Evolutionary conservation across 2,113 vertebrate genomes (phyloP), one percentile per base, ranked within the genome.

Genomic region (Myrmophylax atrothorax): DNA sequence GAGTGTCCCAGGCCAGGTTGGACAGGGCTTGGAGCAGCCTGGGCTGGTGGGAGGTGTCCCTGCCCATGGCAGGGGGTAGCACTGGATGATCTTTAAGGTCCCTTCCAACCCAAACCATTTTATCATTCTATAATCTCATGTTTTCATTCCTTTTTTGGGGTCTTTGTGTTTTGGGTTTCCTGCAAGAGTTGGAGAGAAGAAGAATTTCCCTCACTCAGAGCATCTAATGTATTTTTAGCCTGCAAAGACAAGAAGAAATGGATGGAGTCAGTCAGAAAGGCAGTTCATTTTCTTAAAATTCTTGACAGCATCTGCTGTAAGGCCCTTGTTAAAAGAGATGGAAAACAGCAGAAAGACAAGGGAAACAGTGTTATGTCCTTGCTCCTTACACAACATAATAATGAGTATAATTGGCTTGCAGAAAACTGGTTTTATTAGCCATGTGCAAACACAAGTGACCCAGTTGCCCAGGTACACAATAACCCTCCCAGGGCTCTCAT

Each of bases 251-350:
- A 79, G 64, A 55, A 89, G 72, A 93, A 87, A 86, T 37, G 35
- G 37, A 81, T 35, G 29, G 82, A 91, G 81, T 83, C 3, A 9
- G 67, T 84, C 84, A 94, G 84, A 86, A 68, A 89, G 56, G 78
- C 63, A 80, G 69, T 82, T 80, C 83, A 60, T 89, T 93, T 93
- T 90, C 90, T 95, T 95, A 89, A 95, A 92, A 94, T 94, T 95
- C 85, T 87, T 95, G 87, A 77, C 89, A 92, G 83, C 75, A 16
- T 63, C 87, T 73, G 72, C 87, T 85, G 56, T 35, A 86, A 86
- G 52, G 74, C 81, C 92, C 87, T 87, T 93, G 85, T 95, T 95
- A 87, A 67, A 84, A 68, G 85, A 95, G 56, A 93, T 63, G 69
- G 75, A 82, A 95, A 96, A 77, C 68, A 90, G 55, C 40, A 86